Base-by-base conservation (phyloP, 1,140 invertebrate genomes). In the Calycopis cecrops region DNA sequence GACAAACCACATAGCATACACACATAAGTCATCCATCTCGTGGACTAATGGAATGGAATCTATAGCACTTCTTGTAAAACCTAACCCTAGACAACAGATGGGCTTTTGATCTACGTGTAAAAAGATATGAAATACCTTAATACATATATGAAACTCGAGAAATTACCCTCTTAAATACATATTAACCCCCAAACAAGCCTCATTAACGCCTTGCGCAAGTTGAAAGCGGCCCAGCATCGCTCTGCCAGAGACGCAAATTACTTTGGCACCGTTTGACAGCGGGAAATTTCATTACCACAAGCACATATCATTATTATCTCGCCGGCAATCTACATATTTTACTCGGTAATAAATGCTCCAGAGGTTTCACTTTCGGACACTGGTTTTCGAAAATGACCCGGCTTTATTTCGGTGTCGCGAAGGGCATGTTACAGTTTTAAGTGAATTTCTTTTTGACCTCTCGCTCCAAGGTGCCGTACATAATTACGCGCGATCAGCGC, bases 271-370 rank as follows among this genome's bases (percentile, higher is more conserved):
- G 76, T 87, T 87, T 87, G 84, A 87, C 81, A 76, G 74, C 81
- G 74, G 80, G 78, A 86, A 86, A 86, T 85, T 86, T 86, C 83
- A 85, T 86, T 86, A 85, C 83, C 79, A 86, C 79, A 71, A 82
- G 81, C 83, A 86, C 83, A 86, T 85, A 86, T 86, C 81, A 85
- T 86, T 85, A 86, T 86, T 86, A 85, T 85, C 83, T 85, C 65
- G 74, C 63, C 69, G 69, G 76, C 83, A 85, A 86, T 86, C 83
- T 86, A 86, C 83, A 86, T 86, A 86, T 86, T 86, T 85, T 85
- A 80, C 76, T 73, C 68, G 67, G 81, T 79, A 83, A 82, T 85
- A 86, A 84, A 84, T 81, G 79, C 70, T 67, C 73, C 69, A 68
- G 78, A 77, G 76, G 79, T 86, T 86, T 86, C 83, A 85, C 83